Evolutionary conservation across 2,888 invertebrate species (phyloP).

Genomic region (Zeuzera pyrina): DNA sequence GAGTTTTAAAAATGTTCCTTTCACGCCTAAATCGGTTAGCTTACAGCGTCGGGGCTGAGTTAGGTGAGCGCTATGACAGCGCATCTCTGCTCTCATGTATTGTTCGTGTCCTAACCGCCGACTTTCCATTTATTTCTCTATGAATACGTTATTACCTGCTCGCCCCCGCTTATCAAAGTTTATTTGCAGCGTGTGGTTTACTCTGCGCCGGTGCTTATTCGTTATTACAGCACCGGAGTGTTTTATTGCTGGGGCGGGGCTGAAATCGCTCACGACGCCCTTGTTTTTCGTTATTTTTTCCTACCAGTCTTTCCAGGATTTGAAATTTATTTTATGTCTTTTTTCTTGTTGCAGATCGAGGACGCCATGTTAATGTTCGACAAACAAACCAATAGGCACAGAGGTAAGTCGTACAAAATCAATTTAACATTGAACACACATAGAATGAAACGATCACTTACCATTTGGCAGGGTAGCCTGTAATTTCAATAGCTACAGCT

Average conservation of each 20-base stretch:
- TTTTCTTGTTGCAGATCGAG: constrained; percentile 91
- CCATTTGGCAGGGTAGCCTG: constrained; percentile 14
- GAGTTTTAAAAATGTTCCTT: constrained; percentile 57
- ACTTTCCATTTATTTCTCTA: constrained; percentile 75
- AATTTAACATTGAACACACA: background rate
- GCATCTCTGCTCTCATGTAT: constrained; percentile 58
- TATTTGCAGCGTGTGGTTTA: constrained; percentile 73
- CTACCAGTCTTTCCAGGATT: constrained; percentile 45
- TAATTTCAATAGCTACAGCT: constrained; percentile 18
- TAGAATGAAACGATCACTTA: constrained; percentile 2
- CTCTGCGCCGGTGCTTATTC: constrained; percentile 72
- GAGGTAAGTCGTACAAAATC: constrained; percentile 82
- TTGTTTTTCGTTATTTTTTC: constrained; percentile 58
- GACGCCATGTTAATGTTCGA: constrained; percentile 99
- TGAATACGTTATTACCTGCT: constrained; percentile 74
- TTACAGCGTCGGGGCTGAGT: constrained; percentile 43
- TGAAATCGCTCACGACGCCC: constrained; percentile 62
- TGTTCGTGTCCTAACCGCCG: constrained; percentile 69
- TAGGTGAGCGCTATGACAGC: constrained; percentile 51
- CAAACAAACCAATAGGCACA: constrained; percentile 99
- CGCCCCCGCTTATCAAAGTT: constrained; percentile 73
- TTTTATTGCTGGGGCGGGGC: constrained; percentile 69
- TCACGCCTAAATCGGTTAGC: no score
- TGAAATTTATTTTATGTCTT: constrained; percentile 51
- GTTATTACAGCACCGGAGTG: constrained; percentile 71